Percentiles rank a stretch among this genome's conserved stretches.
Conservation (phyloP, 2,797 vertebrate genomes). For the Eupleurogrammus muticus region DNA sequence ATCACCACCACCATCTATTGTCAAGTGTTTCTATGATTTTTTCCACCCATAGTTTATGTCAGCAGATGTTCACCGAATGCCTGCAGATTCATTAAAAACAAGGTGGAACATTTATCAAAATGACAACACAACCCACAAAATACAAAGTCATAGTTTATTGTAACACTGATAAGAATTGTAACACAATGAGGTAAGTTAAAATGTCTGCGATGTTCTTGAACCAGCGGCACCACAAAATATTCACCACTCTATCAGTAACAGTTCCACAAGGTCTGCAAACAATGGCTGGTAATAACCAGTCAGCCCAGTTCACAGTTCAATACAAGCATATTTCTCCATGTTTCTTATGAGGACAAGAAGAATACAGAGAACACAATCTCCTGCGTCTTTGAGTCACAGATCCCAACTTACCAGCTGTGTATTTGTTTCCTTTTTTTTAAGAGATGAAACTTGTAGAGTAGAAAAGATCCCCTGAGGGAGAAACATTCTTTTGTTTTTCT, state of each 20-base stretch:
- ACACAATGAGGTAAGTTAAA: slow-evolving; percentile 97
- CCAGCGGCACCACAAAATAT: slow-evolving; percentile 77
- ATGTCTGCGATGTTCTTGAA: slow-evolving; percentile 81
- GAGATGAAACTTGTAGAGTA: slow-evolving; percentile 67
- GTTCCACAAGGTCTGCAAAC: slow-evolving; percentile 73
- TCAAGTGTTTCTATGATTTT: slow-evolving; percentile 17
- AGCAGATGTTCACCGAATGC: background rate
- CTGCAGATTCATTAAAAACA: background rate
- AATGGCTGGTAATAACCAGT: slow-evolving; percentile 55
- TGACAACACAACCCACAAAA: slow-evolving; percentile 39
- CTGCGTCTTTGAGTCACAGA: slow-evolving; percentile 53
- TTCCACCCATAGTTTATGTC: background rate
- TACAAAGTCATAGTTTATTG: slow-evolving; percentile 91
- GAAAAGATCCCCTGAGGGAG: slow-evolving; percentile 82
- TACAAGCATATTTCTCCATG: slow-evolving; percentile 67
- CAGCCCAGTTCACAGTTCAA: slow-evolving; percentile 66
- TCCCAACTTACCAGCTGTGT: slow-evolving; percentile 61
- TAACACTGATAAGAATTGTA: slow-evolving; percentile 93
- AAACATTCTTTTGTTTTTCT: slow-evolving; percentile 78
- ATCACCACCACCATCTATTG: background rate
- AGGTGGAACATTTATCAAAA: slow-evolving; percentile 2
- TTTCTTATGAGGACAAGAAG: slow-evolving; percentile 55
- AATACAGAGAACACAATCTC: slow-evolving; percentile 55
- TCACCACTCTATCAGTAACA: slow-evolving; percentile 71
- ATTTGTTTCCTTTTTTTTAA: slow-evolving; percentile 54